Conservation (phyloP, 2,113 vertebrate genomes). For the Elephas maximus region DNA sequence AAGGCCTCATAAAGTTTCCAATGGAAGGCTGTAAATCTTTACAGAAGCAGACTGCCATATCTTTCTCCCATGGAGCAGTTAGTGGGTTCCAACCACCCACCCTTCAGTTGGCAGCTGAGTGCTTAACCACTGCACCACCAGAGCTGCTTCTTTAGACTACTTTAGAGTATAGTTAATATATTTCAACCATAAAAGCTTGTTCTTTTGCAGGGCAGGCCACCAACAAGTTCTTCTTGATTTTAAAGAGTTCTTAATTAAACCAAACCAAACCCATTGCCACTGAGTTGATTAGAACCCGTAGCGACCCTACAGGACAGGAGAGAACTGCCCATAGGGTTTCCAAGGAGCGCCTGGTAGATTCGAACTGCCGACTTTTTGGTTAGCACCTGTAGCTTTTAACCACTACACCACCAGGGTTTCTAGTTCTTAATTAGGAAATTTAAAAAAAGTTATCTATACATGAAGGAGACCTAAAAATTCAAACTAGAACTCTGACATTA, state of each 20-base stretch:
- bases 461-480: constrained; percentile 27
- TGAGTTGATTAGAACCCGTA: too few relatives aligned
- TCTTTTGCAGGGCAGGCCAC: not conserved
- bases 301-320: too few relatives aligned
- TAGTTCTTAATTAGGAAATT: constrained; percentile 2
- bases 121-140: not conserved
- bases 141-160: not conserved
- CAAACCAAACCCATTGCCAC: too few relatives aligned
- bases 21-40: not conserved
- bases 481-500: not conserved
- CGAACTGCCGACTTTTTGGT: too few relatives aligned
- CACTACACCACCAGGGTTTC: too few relatives aligned
- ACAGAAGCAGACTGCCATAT: not conserved
- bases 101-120: not conserved
- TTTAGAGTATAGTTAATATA: not conserved
- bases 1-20: not conserved
- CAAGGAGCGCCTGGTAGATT: too few relatives aligned
- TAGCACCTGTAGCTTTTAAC: too few relatives aligned
- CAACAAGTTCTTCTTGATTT: constrained; percentile 31
- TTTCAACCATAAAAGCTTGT: constrained; percentile 20
- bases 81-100: not conserved
- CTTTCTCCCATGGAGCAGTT: not conserved
- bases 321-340: too few relatives aligned
- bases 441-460: not conserved
- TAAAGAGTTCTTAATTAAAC: not conserved